phyloP scores from a whole-genome alignment of 2,113 vertebrate species.

The Crotalus viridis region DNA sequence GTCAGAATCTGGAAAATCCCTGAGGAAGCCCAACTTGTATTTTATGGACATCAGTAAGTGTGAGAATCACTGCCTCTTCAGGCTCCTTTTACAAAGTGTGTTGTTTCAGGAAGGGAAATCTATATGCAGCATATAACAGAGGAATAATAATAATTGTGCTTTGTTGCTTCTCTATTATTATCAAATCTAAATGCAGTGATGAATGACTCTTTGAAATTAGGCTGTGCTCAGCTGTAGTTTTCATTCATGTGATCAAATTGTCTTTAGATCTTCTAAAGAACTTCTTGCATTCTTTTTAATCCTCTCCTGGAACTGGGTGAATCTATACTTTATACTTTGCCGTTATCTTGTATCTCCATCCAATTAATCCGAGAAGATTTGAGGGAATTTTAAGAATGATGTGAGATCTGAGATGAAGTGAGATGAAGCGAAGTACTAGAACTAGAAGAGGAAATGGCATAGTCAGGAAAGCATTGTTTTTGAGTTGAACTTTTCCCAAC shows the following conservation, averaged over 20 bases:
- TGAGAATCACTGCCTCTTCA: not conserved
- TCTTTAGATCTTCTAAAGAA: not conserved
- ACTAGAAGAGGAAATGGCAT: not conserved
- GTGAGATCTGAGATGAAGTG: not conserved
- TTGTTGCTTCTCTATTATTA: not conserved
- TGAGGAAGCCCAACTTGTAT: constrained; percentile 94
- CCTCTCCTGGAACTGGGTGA: not conserved
- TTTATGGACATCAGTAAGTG: constrained; percentile 90
- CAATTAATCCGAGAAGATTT: not conserved
- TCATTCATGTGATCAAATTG: not conserved
- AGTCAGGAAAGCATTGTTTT: not conserved
- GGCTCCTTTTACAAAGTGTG: not conserved
- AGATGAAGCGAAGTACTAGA: not conserved
- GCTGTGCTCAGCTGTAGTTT: not conserved
- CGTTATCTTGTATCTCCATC: not conserved
- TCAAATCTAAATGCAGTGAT: not conserved
- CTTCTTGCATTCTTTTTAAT: not conserved
- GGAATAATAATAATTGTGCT: not conserved
- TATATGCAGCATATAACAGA: not conserved
- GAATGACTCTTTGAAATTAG: too few species aligned
- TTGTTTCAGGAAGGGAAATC: not conserved
- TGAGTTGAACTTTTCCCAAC: not conserved
- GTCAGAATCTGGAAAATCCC: constrained; percentile 96
- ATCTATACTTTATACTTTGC: not conserved
- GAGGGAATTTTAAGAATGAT: not conserved